Base-by-base conservation (phyloP, 2,888 invertebrate species). In the Embidobia sp. region DNA sequence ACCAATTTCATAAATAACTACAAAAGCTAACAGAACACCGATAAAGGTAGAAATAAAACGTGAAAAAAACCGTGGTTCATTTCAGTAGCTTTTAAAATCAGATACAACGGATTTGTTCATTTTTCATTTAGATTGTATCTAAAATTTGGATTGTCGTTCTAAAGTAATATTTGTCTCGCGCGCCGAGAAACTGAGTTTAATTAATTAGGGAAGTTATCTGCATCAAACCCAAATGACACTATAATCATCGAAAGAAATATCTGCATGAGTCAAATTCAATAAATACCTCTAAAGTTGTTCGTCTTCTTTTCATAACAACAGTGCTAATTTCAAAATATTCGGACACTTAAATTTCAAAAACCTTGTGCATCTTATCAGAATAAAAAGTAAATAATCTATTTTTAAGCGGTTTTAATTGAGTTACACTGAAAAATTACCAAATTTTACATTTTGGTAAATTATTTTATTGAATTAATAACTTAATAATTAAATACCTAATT, bases 1-100 rank as follows among this genome's bases (percentile, higher is more conserved):
- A 40, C 16, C 40, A 49, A 42, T 67, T 67, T 69, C 15, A 57
- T 37, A 49, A 48, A 44, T 57, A 55, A 31, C 48, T 31, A 35
- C 10, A 44, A 67, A 46, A 49, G 26, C 57, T 26, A 55, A 57
- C 48, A 48, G 46, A 55, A 55, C 26, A 19, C 22, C 13, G 13
- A 51, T 31, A 31, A 11, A 29, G 55, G 35, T 55, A 40, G 26
- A 69, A 69, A 69, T 69, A 49, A 57, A 57, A 69, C 57, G 67
- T 11, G 67, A 69, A 67, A 57, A 67, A 57, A 57, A 37, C 48
- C 40, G 46, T 31, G 40, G 57, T 48, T 69, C 67, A 57, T 69
- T 69, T 31, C 37, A 57, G 57, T 57, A 67, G 55, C 55, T 67
- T 55, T 48, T 37, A 46, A 55, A 48, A 46, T 44, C 48, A 48